These are phyloP conservation scores for Galeruca laticollis DNA, from an alignment of 2,888 invertebrate genomes.

Conservation along the genomic window DNA sequence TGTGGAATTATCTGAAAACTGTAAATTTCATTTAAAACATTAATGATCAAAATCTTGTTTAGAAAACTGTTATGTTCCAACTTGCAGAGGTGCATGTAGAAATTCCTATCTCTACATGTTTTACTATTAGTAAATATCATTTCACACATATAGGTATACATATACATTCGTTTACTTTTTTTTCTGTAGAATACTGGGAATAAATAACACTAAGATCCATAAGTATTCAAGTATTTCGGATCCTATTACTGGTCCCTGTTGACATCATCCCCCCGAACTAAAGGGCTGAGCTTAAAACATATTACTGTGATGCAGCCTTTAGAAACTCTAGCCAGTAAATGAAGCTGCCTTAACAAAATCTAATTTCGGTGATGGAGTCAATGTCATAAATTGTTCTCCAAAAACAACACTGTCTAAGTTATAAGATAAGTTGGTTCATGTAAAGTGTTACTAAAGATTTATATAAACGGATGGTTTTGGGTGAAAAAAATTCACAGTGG, in stretches of 20 bases:
- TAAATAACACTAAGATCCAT: neutral
- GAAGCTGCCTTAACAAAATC: conserved; percentile 34
- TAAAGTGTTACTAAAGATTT: neutral
- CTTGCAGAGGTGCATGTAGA: too few species aligned
- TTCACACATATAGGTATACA: too few species aligned
- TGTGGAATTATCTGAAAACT: too few species aligned
- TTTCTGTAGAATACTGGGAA: neutral
- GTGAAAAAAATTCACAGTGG: neutral
- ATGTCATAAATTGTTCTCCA: conserved; percentile 24
- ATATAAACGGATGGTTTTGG: neutral
- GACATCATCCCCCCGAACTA: neutral
- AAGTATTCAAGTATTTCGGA: neutral
- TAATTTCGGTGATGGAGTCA: conserved; percentile 32
- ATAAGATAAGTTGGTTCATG: neutral
- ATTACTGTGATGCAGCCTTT: conserved; percentile 25
- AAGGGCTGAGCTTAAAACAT: neutral
- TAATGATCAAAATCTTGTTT: too few species aligned
- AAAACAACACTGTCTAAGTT: neutral
- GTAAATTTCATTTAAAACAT: too few species aligned
- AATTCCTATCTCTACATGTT: too few species aligned
- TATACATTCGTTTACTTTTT: too few species aligned
- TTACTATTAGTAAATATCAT: too few species aligned
- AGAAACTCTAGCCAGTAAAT: conserved; percentile 22
- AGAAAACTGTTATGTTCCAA: too few species aligned
- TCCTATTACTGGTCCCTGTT: neutral